A percentile compares a stretch with the other conserved stretches of the same genome.
These are phyloP conservation scores for Callithrix jacchus DNA, from an alignment of 2,113 vertebrate genomes.

Conservation along the genomic window DNA sequence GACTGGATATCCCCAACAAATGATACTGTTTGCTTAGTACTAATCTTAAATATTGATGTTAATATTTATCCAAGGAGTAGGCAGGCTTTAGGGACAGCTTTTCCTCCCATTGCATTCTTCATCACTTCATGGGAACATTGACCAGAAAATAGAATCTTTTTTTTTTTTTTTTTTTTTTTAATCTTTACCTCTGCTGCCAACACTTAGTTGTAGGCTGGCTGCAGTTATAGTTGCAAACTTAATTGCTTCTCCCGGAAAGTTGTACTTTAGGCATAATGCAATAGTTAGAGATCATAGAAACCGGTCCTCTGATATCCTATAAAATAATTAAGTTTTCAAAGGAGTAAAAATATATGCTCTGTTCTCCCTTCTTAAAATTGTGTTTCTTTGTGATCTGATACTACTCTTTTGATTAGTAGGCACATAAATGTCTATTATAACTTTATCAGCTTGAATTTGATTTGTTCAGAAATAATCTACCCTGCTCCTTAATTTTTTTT, in stretches of 20 bases:
- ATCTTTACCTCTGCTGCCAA: background rate
- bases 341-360: background rate
- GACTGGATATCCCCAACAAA: background rate
- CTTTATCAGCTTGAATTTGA: constrained; percentile 50
- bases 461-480: constrained; percentile 40
- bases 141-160: background rate
- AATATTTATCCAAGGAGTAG: background rate
- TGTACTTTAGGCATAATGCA: background rate
- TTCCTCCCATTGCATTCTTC: background rate
- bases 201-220: background rate
- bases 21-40: background rate
- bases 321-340: background rate
- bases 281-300: background rate
- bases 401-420: background rate
- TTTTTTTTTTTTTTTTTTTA: background rate
- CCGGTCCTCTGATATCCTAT: background rate
- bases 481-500: background rate
- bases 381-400: background rate
- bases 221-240: background rate
- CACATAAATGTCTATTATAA: constrained; percentile 4
- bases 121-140: background rate
- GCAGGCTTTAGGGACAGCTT: background rate
- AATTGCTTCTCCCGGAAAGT: background rate
- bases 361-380: background rate
- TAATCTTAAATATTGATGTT: background rate